These are phyloP conservation scores for Pectinophora gossypiella DNA, from an alignment of 1,140 invertebrate species.

Conservation along the genomic window DNA sequence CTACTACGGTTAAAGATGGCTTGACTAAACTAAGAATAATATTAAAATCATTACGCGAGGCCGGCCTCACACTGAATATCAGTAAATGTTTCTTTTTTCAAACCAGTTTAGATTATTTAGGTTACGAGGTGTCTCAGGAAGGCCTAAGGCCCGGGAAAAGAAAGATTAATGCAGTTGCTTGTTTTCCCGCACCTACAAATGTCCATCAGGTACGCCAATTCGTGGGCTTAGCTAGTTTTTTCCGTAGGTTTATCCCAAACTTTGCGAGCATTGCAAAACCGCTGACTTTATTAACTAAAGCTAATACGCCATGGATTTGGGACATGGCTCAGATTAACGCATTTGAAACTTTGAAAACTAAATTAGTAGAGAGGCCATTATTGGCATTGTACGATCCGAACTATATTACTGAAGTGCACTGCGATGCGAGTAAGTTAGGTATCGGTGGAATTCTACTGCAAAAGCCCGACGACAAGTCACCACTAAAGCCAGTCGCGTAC, in stretches of 20 bases:
- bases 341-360: constrained; percentile 25
- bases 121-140: constrained; percentile 19
- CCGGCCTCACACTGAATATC: neutral
- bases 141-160: constrained; percentile 24
- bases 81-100: neutral
- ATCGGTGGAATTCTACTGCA: constrained; percentile 32
- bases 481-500: constrained; percentile 18
- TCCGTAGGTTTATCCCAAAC: constrained; percentile 26
- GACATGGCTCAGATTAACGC: constrained; percentile 25
- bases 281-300: constrained; percentile 28
- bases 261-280: constrained; percentile 30
- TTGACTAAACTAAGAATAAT: constrained; percentile 28
- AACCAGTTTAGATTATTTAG: constrained; percentile 14
- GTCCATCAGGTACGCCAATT: constrained; percentile 35
- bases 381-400: constrained; percentile 22
- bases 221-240: constrained; percentile 33
- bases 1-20: constrained; percentile 26
- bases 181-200: constrained; percentile 21
- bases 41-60: neutral
- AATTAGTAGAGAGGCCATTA: constrained; percentile 15
- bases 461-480: constrained; percentile 9
- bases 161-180: constrained; percentile 26
- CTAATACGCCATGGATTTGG: constrained; percentile 35
- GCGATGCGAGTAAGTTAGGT: constrained; percentile 18
- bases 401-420: constrained; percentile 18